Evolutionary conservation across 2,797 vertebrate genomes (phyloP), one percentile per base, ranked within the genome.

Genomic region (Brachyrhaphis roseni): DNA sequence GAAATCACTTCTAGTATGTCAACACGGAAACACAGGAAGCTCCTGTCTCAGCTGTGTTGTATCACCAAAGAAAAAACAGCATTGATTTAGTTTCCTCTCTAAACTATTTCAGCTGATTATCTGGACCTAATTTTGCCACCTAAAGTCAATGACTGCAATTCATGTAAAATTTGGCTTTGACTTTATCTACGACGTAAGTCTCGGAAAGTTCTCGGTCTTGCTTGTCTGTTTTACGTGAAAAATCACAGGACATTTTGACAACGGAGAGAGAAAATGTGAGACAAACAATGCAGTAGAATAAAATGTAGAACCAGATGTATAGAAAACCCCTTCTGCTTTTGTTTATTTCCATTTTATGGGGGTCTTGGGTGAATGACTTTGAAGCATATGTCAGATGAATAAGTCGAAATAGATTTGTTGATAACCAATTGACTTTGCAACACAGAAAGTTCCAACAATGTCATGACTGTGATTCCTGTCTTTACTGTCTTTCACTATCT

Each of bases 1-100:
- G 78, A 82, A 77, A 89, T 80, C 39, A n/a, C 81, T 85, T 85
- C 79, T 81, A 86, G 78, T 80, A 78, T 87, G 87, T 87, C 86
- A 90, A 72, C 83, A 59, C 66, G 84, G 75, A 78, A 76, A 86
- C 64, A 75, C 62, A 76, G 46, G 66, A 57, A 80, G 28, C 78
- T 66, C 84, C 72, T 23, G 49, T 80, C 83, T 87, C 71, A 78
- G 75, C 82, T 76, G n/a, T 79, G 74, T 57, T 64, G 62, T 77
- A 83, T 85, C 55, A 74, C 31, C 75, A 77, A 80, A 83, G 81
- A 3, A 57, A 57, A n/a, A 57, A 57, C 51, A 23, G 10, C 53
- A 36, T 75, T 28, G 34, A 46, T 79, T 86, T 77, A 34, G 31
- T 53, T 84, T 80, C 74, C 41, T 11, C 41, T 39, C 68, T 73